Evolutionary conservation across 2,797 vertebrate genomes (phyloP), one percentile per base, ranked within the genome.

Genomic region (Sebastes variabilis): DNA sequence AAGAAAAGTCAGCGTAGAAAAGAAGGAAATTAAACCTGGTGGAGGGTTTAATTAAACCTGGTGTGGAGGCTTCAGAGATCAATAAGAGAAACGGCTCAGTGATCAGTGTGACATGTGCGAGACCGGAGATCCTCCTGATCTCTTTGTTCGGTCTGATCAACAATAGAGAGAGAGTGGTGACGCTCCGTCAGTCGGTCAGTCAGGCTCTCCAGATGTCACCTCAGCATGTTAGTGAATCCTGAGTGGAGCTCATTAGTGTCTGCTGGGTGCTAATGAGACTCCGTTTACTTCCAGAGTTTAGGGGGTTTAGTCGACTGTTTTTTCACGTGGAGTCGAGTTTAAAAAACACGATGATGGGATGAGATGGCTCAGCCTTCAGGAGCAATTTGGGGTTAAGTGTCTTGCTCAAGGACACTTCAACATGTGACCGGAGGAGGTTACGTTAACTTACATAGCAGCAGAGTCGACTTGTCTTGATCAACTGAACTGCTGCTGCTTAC

Each of bases 131-230:
- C 72, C 20, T 11, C 78, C 12, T 2, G 25, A 24, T 49, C 49
- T 75, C 64, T 79, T 79, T 83, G 81, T 79, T 68, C 29, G 0
- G 18, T 10, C 8, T 1, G 4, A n/a, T 24, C 55, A 62, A 77
- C 76, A 76, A 66, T 16, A 38, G 69, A 12, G 65, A 34, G 60
- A 9, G 6, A 38, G 73, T 56, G 38, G 13, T 46, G 42, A 16
- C 38, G 38, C 38, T 42, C 13, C 38, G 38, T 16, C 38, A 42
- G 38, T 38, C 5, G 13, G 25, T 9, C 54, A 24, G 66, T 6
- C 64, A 6, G 32, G 86, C 61, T 85, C 65, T 67, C 75, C 83
- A 60, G 38, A 67, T 88, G 87, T 79, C 79, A 1, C n/a, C 32
- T 58, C 32, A 52, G 74, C 34, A 2, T 29, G 52, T 16, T 12